Evolutionary conservation across 64 coral and sea anemone species (phyloP), one percentile per base, ranked within the genome.

Genomic region (Exaiptasia diaphana): DNA sequence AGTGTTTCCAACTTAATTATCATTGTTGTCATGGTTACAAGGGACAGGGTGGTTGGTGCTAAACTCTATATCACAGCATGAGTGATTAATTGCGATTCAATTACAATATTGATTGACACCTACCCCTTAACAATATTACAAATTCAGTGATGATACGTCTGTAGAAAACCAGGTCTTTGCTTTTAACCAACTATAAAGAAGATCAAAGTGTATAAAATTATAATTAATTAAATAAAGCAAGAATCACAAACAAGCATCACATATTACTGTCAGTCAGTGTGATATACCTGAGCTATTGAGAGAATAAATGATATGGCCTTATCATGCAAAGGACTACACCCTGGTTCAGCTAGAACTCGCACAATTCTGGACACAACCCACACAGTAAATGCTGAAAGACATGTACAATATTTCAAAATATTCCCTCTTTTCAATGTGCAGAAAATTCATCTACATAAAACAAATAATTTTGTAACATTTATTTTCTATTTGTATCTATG

Each of bases 151-250:
- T 64, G n/a, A 88, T 46, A 31, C 46, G 78, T 41, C 81, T 83
- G 74, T 94, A 94, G 8, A 89, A 94, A 17, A 94, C 81, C 13
- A 94, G 45, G 64, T 94, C 85, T 22, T 93, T 93, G 31, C 77
- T 76, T 76, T 93, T 93, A 6, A 93, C 85, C 12, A 93, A 53
- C 91, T 93, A 73, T 36, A 37, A 73, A 29, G 20, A 8, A 35
- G 31, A 9, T 70, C 11, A 32, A 55, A 52, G 57, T 9, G 17
- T 38, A 40, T 14, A 39, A 70, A 7, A 39, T 13, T 0, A 29
- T 7, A 14, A 38, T 0, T 38, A 20, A 38, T 25, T 18, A 17
- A 73, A 59, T 14, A 30, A 60, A n/a, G 3, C n/a, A 0, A 23
- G 24, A 37, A 22, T 12, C 65, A 9, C 10, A 13, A 83, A 8